A percentile compares a stretch with the other conserved stretches of the same genome.
phyloP scores from a whole-genome alignment of 2,797 vertebrate genomes.

The Dicrostonyx torquatus region DNA sequence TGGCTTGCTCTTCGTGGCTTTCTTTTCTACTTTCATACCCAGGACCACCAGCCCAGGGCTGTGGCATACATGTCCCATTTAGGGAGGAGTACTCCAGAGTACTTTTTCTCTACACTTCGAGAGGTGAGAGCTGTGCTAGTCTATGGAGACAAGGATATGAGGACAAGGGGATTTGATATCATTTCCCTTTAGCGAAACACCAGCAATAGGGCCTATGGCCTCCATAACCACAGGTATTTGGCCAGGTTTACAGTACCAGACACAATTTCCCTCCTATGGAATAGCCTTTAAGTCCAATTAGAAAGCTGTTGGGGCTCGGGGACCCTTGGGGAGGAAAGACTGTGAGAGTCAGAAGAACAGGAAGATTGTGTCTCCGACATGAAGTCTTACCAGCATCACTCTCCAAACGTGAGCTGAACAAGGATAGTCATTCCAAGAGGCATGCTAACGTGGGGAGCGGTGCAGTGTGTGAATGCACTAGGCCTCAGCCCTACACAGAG shows the following conservation, averaged over 20 bases:
- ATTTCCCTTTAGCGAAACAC: not conserved
- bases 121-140: not conserved
- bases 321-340: not conserved
- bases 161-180: not conserved
- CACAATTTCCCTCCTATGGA: not conserved
- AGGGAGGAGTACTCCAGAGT: not conserved
- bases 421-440: not conserved
- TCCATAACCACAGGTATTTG: not conserved
- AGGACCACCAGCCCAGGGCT: not conserved
- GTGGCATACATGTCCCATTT: not conserved
- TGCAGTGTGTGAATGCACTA: not conserved
- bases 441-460: not conserved
- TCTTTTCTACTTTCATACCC: not conserved
- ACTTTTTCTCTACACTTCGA: not conserved
- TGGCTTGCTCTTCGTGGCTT: not conserved
- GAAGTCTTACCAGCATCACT: not conserved
- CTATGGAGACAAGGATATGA: not conserved
- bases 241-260: not conserved
- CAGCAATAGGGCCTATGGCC: not conserved
- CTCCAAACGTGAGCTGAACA: not conserved
- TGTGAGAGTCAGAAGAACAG: not conserved
- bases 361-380: not conserved
- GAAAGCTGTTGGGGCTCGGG: not conserved
- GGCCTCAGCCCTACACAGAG: not conserved
- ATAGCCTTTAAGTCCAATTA: not conserved